Evolutionary conservation across 2,113 vertebrate genomes (phyloP), one percentile per base, ranked within the genome.

Genomic region (Coptodon rendalli): DNA sequence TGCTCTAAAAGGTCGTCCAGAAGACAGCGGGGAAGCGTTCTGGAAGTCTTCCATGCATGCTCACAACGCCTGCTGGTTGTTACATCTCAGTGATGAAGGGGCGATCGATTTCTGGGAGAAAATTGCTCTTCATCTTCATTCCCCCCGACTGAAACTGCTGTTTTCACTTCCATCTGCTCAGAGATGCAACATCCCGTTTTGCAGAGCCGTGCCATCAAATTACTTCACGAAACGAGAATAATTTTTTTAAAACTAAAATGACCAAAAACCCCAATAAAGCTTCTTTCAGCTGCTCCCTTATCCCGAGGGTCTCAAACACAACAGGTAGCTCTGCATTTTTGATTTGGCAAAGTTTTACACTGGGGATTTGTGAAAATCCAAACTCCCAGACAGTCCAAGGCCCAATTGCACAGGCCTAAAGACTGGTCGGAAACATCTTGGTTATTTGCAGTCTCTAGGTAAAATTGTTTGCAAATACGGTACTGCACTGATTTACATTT

Each of bases 1-100:
- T 43, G 2, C 12, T 80, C 38, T 54, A 81, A 84, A 85, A 86
- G 90, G 91, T 89, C 29, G 29, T 50, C 86, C 90, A 92, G 81
- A 24, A 83, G 86, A 86, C 82, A 68, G 80, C 40, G 12, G 90
- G 86, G 45, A 63, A 59, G 83, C 2, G 50, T 19, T 81, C 71
- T 85, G 85, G 80, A 82, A 81, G 61, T 43, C 29, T 43, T 38
- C 82, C 94, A 83, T 12, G 89, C 63, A 14, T 56, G 82, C 43
- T 43, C 27, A 3, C 9, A 38, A 31, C 9, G 27, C 63, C 89
- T 83, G 83, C 76, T 12, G 50, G 66, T 40, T 53, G 27, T 22
- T 31, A 8, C n/a, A 34, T 53, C 43, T 7, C 19, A 73, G 50
- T 16, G 76, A 48, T 16, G 45, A 31, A 6, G 6, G n/a, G 10